phyloP scores from a whole-genome alignment of 2,797 vertebrate species.

The Dermochelys coriacea region DNA sequence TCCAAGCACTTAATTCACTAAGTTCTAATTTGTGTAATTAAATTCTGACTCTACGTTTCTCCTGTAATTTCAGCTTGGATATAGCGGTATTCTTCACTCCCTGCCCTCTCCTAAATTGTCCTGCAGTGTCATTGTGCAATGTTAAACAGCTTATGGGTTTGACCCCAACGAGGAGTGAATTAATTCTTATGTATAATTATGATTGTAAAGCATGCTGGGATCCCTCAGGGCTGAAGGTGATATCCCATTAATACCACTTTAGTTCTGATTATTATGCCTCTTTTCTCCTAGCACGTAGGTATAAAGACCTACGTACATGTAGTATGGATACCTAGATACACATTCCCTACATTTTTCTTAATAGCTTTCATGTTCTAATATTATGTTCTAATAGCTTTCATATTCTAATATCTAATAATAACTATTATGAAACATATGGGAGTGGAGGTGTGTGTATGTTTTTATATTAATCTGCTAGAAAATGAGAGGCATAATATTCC shows the following conservation, averaged over 20 bases:
- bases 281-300: not conserved
- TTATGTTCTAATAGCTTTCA: not conserved
- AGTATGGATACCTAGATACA: not conserved
- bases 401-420: not conserved
- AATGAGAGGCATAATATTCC: not conserved
- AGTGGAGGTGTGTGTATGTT: not conserved
- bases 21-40: not conserved
- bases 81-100: not conserved
- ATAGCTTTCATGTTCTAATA: not conserved
- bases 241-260: not conserved
- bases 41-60: not conserved
- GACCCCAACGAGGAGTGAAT: not conserved
- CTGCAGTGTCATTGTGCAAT: fast-evolving
- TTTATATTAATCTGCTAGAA: not conserved
- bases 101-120: not conserved
- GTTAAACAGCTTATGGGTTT: not conserved
- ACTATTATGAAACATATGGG: not conserved
- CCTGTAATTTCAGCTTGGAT: not conserved
- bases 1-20: not conserved
- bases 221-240: not conserved
- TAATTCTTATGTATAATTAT: not conserved
- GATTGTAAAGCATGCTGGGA: not conserved
- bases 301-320: not conserved
- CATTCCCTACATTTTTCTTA: not conserved
- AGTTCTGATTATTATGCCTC: not conserved